phyloP scores from a whole-genome alignment of 1,140 invertebrate species.

The Leptinotarsa undecemlineata region DNA sequence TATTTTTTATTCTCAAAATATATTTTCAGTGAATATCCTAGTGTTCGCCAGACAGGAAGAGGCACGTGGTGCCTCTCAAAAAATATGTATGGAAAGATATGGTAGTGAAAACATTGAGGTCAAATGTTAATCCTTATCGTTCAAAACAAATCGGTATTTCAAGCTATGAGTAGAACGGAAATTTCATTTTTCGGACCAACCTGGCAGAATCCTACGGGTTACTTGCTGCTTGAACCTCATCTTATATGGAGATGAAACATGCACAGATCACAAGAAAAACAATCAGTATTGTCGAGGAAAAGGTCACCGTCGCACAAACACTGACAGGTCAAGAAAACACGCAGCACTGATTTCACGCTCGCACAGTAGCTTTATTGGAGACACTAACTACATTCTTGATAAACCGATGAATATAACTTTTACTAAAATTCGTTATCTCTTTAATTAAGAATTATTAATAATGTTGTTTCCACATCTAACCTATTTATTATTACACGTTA shows the following conservation, averaged over 20 bases:
- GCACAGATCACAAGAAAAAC: slow-evolving; percentile 24
- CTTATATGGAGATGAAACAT: slow-evolving; percentile 1
- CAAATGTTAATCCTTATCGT: slow-evolving; percentile 3
- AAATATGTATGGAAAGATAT: neutral
- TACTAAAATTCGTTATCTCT: slow-evolving; percentile 28
- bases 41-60: neutral
- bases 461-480: slow-evolving; percentile 26
- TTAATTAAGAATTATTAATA: slow-evolving; percentile 27
- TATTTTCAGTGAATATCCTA: too few relatives aligned
- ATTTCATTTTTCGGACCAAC: slow-evolving; percentile 2
- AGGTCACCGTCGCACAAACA: neutral
- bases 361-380: slow-evolving; percentile 30
- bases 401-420: slow-evolving; percentile 29
- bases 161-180: neutral
- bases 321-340: slow-evolving; percentile 36
- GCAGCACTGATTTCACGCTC: slow-evolving; percentile 23
- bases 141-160: slow-evolving; percentile 4
- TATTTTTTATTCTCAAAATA: too few relatives aligned
- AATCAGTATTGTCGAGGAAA: neutral
- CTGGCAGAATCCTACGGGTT: slow-evolving; percentile 40
- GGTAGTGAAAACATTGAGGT: neutral
- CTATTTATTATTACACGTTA: slow-evolving; percentile 27
- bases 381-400: slow-evolving; percentile 24
- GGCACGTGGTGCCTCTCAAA: neutral
- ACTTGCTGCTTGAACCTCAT: slow-evolving; percentile 44